Base-by-base conservation (phyloP, 2,888 invertebrate species). In the Andrena minutula region DNA sequence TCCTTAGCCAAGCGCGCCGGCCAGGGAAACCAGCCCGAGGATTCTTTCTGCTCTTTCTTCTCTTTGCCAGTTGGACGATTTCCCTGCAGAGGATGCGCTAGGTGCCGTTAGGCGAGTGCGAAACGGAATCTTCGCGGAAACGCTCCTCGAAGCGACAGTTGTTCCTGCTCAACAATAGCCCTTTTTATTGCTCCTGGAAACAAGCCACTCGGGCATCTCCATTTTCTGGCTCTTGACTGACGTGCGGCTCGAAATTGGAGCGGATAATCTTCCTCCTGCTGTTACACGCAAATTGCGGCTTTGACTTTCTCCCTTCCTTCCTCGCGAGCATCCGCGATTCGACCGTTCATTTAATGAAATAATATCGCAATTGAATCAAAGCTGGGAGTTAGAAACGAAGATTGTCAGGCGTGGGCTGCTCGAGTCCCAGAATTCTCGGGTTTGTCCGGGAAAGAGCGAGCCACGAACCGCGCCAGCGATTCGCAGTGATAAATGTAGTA, bases 41-140 rank as follows among this genome's bases (percentile, higher is more conserved):
- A 83, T 82, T 82, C 82, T 75, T 53, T 58, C 60, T 72, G 70
- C 70, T 41, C 71, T 35, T 26, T 65, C 41, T 41, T 41, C 41
- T 41, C 41, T 41, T 41, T 51, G 76, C 56, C 80, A 75, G 75
- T 77, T 80, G 47, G 84, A 71, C 84, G 81, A 87, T 88, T 87
- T 88, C 79, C 83, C 79, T 75, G 79, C 74, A 61, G 84, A 80
- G 79, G 88, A 85, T 88, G 88, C 85, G 75, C 78, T 72, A 28
- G 83, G 70, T 88, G 82, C 88, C 88, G 88, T 88, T 88, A 88
- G 78, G 10, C 78, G 82, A 88, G 85, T 75, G 85, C 87, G 84
- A 87, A 82, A 82, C 88, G 86, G 86, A 86, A 85, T 88, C 85
- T 85, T 85, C 86, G 83, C 86, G 88, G 86, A 88, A 88, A 88